Conservation (phyloP, 53 echinoderm and acorn worm species). For the Echinometra lucunter region DNA sequence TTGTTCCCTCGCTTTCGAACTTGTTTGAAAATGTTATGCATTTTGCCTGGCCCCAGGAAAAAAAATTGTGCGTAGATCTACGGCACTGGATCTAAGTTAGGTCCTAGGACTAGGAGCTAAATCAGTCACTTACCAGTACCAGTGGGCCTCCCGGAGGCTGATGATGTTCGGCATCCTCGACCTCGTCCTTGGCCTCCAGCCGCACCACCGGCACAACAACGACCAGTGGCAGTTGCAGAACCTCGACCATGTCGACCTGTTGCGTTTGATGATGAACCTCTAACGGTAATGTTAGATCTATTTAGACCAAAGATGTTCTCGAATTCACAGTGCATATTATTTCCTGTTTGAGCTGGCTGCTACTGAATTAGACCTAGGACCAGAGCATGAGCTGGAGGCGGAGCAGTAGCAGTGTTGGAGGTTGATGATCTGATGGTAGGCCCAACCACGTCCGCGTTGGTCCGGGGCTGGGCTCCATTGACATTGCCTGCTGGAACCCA, state of each 20-base stretch:
- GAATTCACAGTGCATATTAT: not conserved
- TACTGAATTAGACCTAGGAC: not conserved
- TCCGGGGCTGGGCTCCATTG: slow-evolving; percentile 4
- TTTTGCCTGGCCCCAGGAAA: slow-evolving; percentile 2
- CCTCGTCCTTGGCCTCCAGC: not conserved
- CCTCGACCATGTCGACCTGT: slow-evolving; percentile 1
- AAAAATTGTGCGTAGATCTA: not conserved
- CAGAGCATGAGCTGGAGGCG: not conserved
- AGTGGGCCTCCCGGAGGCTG: slow-evolving; percentile 10
- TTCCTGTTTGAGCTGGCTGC: not conserved
- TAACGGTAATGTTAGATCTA: not conserved
- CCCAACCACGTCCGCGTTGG: too few species aligned
- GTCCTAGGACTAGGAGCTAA: slow-evolving; percentile 3
- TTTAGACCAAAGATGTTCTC: not conserved
- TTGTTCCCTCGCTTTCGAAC: too few species aligned
- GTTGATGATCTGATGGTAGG: not conserved
- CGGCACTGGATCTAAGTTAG: not conserved
- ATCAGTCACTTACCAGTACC: slow-evolving; percentile 4
- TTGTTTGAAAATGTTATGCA: not conserved
- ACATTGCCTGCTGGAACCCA: not conserved
- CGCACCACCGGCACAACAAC: too few species aligned
- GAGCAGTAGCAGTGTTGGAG: not conserved
- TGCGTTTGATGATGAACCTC: slow-evolving; percentile 4
- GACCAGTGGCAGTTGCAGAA: not conserved
- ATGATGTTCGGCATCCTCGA: not conserved